Evolutionary conservation across 1,140 invertebrate species (phyloP).

Genomic region (Pseudomyrmex pallidus): DNA sequence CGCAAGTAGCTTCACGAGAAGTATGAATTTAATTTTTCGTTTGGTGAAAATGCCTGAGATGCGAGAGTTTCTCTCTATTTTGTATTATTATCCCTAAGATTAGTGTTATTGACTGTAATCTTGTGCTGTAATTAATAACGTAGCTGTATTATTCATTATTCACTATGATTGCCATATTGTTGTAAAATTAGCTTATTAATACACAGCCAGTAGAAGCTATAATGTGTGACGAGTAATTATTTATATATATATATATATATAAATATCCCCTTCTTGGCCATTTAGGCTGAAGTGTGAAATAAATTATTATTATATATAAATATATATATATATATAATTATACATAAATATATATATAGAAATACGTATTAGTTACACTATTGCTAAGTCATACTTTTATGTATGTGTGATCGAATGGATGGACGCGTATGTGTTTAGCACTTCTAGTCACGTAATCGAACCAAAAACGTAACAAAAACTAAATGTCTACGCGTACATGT

Average conservation of each 20-base stretch:
- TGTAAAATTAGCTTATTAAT: slow-evolving; percentile 73
- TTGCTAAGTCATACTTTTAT: slow-evolving; percentile 79
- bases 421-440: slow-evolving; percentile 69
- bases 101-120: slow-evolving; percentile 54
- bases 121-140: slow-evolving; percentile 24
- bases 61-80: slow-evolving; percentile 45
- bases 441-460: slow-evolving; percentile 81
- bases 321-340: slow-evolving; percentile 56
- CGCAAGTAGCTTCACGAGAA: slow-evolving; percentile 5
- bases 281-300: too few relatives aligned
- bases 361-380: slow-evolving; percentile 71
- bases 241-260: slow-evolving; percentile 69
- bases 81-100: slow-evolving; percentile 51
- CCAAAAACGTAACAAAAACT: slow-evolving; percentile 56
- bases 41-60: slow-evolving; percentile 23
- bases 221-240: slow-evolving; percentile 53
- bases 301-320: too few relatives aligned
- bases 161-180: slow-evolving; percentile 76
- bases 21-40: slow-evolving; percentile 35
- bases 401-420: slow-evolving; percentile 41
- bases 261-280: too few relatives aligned
- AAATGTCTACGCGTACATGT: slow-evolving; percentile 57
- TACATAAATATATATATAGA: slow-evolving; percentile 63
- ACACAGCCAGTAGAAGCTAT: slow-evolving; percentile 74
- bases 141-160: slow-evolving; percentile 66